These are phyloP conservation scores for Alauda arvensis DNA, from an alignment of 2,797 vertebrate species.

Conservation along the genomic window DNA sequence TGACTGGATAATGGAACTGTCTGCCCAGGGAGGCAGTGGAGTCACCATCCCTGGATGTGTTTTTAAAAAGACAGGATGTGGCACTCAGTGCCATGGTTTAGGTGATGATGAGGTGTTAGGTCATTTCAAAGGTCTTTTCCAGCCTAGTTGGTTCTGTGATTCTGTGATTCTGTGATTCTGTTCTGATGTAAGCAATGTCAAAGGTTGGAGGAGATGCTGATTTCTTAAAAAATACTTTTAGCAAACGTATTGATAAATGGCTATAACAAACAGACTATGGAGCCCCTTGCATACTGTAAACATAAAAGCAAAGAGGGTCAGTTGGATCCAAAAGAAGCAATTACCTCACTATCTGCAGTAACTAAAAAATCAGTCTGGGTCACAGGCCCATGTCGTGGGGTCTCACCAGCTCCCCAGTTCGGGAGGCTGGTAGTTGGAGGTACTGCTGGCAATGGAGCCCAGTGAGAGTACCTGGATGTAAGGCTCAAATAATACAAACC, in stretches of 20 bases:
- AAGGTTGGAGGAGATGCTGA: not conserved
- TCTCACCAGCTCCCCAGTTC: not conserved
- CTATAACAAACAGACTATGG: not conserved
- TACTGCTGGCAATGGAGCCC: not conserved
- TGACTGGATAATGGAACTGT: no score
- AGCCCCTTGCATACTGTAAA: not conserved
- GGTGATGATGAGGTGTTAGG: not conserved
- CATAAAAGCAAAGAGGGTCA: not conserved
- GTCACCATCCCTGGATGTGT: not conserved
- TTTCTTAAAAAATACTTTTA: not conserved
- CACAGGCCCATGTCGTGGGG: slow-evolving; percentile 10
- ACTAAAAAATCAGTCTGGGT: not conserved
- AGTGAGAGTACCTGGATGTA: not conserved
- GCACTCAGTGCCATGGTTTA: not conserved
- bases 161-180: not conserved
- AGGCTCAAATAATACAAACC: not conserved
- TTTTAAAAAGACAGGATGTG: not conserved
- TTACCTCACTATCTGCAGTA: not conserved
- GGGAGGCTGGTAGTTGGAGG: not conserved
- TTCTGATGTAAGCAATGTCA: not conserved
- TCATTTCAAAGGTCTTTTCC: not conserved
- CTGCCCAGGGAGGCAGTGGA: no score
- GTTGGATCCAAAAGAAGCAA: not conserved
- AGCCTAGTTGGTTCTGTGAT: not conserved
- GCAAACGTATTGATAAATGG: not conserved